phyloP scores from a whole-genome alignment of 2,888 invertebrate species.

The Crepidodera aurea region DNA sequence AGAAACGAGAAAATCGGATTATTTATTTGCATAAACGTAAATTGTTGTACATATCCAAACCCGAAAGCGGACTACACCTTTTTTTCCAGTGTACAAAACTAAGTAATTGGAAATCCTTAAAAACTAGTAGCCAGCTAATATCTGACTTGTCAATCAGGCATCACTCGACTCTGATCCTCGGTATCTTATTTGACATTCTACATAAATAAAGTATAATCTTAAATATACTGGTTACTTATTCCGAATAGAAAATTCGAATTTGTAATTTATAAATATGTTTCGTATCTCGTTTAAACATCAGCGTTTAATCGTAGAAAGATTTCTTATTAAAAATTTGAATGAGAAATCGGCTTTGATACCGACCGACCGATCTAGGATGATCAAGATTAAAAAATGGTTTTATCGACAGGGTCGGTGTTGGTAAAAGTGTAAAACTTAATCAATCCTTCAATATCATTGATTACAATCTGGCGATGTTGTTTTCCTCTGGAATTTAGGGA shows the following conservation, averaged over 20 bases:
- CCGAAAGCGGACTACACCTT: no score
- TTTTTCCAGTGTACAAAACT: conserved; percentile 21
- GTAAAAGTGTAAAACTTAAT: no score
- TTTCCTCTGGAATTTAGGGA: no score
- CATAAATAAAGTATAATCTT: conserved; percentile 49
- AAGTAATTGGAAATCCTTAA: conserved; percentile 48
- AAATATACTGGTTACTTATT: conserved; percentile 44
- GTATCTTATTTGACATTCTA: conserved; percentile 43
- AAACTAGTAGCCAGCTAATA: conserved; percentile 45
- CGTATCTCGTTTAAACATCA: conserved; percentile 36
- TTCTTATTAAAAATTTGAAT: conserved; percentile 42
- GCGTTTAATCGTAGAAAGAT: conserved; percentile 35
- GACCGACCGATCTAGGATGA: conserved; percentile 33
- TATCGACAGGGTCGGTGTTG: not conserved
- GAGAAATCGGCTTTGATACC: conserved; percentile 35
- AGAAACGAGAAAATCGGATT: no score
- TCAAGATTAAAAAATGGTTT: conserved; percentile 27
- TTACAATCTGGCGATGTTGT: no score
- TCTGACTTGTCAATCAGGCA: conserved; percentile 50
- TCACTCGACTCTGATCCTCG: conserved; percentile 41
- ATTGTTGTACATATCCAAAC: no score
- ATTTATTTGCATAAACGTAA: no score
- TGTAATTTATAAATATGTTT: conserved; percentile 36
- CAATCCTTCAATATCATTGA: no score
- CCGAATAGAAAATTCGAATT: conserved; percentile 41